These are phyloP conservation scores for Poecilia velifera DNA, from an alignment of 2,797 vertebrate species.

Conservation along the genomic window DNA sequence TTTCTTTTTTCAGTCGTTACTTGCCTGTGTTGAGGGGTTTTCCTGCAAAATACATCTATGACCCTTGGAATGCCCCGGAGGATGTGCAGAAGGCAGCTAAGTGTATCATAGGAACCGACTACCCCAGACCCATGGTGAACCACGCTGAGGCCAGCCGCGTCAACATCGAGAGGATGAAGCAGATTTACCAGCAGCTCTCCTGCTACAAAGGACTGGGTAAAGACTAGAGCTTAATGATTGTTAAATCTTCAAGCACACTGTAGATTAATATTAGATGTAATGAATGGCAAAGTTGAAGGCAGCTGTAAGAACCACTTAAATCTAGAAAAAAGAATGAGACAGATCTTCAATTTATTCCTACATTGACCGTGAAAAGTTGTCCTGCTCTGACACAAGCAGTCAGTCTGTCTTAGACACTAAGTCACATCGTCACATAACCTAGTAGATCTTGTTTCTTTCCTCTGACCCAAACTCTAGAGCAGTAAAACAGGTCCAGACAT, in stretches of 20 bases:
- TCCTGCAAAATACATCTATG: slow-evolving; percentile 94
- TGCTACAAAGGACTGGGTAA: slow-evolving; percentile 92
- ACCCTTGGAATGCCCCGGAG: slow-evolving; percentile 96
- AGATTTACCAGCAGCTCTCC: slow-evolving; percentile 95
- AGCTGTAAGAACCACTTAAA: background rate
- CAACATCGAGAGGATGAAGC: slow-evolving; percentile 96
- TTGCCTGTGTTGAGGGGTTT: slow-evolving; percentile 91
- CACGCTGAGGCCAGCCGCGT: slow-evolving; percentile 91
- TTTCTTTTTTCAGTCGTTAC: slow-evolving; percentile 83
- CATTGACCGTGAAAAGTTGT: background rate
- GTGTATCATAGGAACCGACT: slow-evolving; percentile 91
- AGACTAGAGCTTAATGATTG: background rate
- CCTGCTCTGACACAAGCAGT: background rate
- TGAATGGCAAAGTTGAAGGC: background rate
- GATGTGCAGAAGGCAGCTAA: slow-evolving; percentile 92
- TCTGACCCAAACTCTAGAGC: background rate
- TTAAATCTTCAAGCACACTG: background rate
- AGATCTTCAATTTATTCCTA: background rate
- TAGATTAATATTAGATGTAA: background rate
- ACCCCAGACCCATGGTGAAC: slow-evolving; percentile 95
- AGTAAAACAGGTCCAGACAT: background rate
- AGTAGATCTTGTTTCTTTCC: background rate
- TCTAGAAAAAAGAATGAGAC: background rate
- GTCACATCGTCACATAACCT: too few species aligned
- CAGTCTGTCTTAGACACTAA: too few species aligned